These are phyloP conservation scores for Calephelis nemesis DNA, from an alignment of 1,140 invertebrate genomes.

Conservation along the genomic window DNA sequence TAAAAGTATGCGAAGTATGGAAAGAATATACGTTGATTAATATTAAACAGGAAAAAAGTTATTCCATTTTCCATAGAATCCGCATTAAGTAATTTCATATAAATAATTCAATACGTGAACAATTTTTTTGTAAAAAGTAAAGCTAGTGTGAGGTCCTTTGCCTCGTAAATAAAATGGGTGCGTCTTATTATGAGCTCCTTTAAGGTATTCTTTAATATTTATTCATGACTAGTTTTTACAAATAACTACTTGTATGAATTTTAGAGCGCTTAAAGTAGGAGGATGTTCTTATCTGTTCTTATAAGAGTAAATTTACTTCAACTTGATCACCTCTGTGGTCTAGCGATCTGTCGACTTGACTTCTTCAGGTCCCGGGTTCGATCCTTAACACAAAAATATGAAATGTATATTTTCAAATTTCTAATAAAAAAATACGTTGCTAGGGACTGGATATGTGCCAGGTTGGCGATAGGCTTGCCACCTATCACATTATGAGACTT, in stretches of 20 bases:
- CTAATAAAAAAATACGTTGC: too few relatives aligned
- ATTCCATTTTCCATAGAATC: conserved; percentile 30
- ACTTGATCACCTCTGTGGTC: too few relatives aligned
- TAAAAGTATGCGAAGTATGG: neutral
- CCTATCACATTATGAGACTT: too few relatives aligned
- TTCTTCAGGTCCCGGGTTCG: too few relatives aligned
- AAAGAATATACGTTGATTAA: conserved; percentile 21
- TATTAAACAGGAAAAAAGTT: conserved; percentile 24
- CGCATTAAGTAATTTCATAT: conserved; percentile 32
- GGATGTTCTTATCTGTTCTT: too few relatives aligned
- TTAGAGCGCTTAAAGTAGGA: neutral
- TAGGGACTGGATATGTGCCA: too few relatives aligned
- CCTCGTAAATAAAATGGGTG: conserved; percentile 21
- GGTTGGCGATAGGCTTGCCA: too few relatives aligned
- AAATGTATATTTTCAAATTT: too few relatives aligned
- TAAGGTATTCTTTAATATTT: conserved; percentile 8
- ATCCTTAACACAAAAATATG: too few relatives aligned
- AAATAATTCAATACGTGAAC: conserved; percentile 47
- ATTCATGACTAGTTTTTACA: conserved; percentile 14
- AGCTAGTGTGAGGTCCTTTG: conserved; percentile 25
- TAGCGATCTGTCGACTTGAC: too few relatives aligned
- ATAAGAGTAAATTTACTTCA: too few relatives aligned
- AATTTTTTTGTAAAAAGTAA: conserved; percentile 38
- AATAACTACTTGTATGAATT: conserved; percentile 6
- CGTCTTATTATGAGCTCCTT: conserved; percentile 17